phyloP scores from a whole-genome alignment of 2,797 vertebrate species.

The Pyrocephalus nanus region DNA sequence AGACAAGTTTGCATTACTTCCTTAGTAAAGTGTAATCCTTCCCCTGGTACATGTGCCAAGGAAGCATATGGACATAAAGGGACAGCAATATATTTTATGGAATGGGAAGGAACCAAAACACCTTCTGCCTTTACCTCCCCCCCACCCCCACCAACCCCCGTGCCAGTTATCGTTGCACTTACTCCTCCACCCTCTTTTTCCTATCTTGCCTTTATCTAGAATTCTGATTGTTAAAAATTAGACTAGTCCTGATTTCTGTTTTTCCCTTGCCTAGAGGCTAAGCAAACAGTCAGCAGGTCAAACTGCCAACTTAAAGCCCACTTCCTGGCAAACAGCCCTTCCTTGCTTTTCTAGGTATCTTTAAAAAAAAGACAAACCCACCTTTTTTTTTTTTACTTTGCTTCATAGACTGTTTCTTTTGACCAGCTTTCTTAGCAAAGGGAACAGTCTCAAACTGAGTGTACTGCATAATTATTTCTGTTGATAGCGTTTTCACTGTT shows the following conservation, averaged over 20 bases:
- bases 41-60: conserved; percentile 37
- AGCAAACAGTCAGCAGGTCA: not conserved
- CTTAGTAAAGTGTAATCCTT: conserved; percentile 56
- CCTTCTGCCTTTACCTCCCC: not conserved
- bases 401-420: not conserved
- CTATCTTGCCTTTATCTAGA: not conserved
- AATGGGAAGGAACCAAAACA: not conserved
- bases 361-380: not conserved
- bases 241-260: not conserved
- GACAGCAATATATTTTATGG: conserved; percentile 18
- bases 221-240: not conserved
- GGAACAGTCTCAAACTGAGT: not conserved
- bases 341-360: conserved; percentile 18
- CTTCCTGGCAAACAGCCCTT: conserved; percentile 38
- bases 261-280: not conserved
- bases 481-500: not conserved
- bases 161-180: not conserved
- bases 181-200: not conserved
- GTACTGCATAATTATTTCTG: not conserved
- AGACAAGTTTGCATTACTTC: conserved; percentile 74
- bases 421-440: not conserved
- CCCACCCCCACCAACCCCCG: no score
- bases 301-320: not conserved
- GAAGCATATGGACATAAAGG: conserved; percentile 51
- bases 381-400: not conserved